Conservation (phyloP, 2,888 invertebrate species). For the Drosophila algonquin region DNA sequence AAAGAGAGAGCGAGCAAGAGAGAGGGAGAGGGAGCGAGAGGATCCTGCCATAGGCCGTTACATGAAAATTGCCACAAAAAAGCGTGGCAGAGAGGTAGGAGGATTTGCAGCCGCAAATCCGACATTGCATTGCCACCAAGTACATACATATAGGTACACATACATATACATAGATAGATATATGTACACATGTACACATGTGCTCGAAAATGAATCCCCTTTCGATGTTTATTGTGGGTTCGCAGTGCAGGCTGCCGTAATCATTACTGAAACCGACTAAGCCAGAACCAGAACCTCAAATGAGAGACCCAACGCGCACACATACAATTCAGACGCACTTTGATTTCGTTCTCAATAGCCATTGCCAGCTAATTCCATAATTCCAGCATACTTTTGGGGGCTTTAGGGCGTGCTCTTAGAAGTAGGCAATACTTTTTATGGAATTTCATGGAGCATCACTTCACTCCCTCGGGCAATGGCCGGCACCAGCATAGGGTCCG, state of each 20-base stretch:
- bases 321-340: neutral
- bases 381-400: conserved; percentile 9
- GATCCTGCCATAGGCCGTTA: conserved; percentile 30
- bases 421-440: conserved; percentile 5
- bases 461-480: conserved; percentile 7
- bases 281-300: conserved; percentile 13
- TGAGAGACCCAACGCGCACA: neutral
- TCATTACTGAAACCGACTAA: conserved; percentile 31
- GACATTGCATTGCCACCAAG: conserved; percentile 64
- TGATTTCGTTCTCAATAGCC: neutral
- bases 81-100: conserved; percentile 13
- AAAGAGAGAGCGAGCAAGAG: neutral
- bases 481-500: conserved; percentile 7
- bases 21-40: too few relatives aligned
- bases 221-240: conserved; percentile 38
- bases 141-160: conserved; percentile 1
- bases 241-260: neutral
- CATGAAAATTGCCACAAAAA: conserved; percentile 41
- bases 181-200: conserved; percentile 9
- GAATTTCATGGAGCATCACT: conserved; percentile 9
- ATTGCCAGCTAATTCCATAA: conserved; percentile 16
- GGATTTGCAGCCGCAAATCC: conserved; percentile 65
- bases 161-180: neutral
- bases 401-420: neutral
- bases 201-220: conserved; percentile 14